phyloP scores from a whole-genome alignment of 1,140 invertebrate genomes.

The Papilio aristodemus region DNA sequence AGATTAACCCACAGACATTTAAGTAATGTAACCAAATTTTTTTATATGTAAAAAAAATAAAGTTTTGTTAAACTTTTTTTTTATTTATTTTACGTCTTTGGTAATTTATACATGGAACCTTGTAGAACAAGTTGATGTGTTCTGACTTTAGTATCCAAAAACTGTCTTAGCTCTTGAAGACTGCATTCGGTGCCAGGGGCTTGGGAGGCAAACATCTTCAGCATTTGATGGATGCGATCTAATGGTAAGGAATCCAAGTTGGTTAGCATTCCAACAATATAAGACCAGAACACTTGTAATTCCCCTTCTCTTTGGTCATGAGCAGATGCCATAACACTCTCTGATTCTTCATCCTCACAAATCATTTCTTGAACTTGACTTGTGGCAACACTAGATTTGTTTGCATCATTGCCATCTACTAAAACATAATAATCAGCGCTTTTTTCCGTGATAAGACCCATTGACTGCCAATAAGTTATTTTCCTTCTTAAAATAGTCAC shows the following conservation, averaged over 20 bases:
- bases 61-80: conserved; percentile 65
- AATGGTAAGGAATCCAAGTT: conserved; percentile 96
- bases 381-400: conserved; percentile 60
- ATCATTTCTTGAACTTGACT: conserved; percentile 84
- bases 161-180: conserved; percentile 91
- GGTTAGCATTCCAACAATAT: conserved; percentile 97
- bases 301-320: conserved; percentile 96
- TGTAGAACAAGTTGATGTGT: conserved; percentile 93
- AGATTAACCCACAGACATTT: conserved; percentile 65
- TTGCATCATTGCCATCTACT: conserved; percentile 84
- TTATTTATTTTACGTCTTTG: conserved; percentile 81
- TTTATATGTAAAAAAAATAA: conserved; percentile 70
- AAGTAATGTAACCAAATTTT: conserved; percentile 71
- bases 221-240: conserved; percentile 97
- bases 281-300: conserved; percentile 97
- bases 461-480: conserved; percentile 95
- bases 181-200: conserved; percentile 93
- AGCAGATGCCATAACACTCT: conserved; percentile 95
- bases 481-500: conserved; percentile 90
- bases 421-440: conserved; percentile 88
- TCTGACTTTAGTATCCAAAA: conserved; percentile 95
- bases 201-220: conserved; percentile 96
- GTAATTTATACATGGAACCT: conserved; percentile 92
- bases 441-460: conserved; percentile 90
- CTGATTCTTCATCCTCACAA: conserved; percentile 94